Evolutionary conservation across 1,140 invertebrate genomes (phyloP).

Genomic region (Dufourea novaeangliae): DNA sequence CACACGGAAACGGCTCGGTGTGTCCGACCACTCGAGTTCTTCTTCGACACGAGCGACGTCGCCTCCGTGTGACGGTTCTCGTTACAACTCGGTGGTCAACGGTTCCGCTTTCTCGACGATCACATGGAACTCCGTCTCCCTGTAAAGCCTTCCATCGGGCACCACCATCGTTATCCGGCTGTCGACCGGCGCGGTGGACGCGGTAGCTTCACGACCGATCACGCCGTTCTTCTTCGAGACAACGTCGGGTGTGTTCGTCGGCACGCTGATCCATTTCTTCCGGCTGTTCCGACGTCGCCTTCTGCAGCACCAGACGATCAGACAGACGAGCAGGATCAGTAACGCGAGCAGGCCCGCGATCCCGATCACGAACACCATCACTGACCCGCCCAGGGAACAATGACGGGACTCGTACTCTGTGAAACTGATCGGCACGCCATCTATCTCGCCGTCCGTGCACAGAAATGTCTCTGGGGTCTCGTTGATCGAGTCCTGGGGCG

Average conservation of each 20-base stretch:
- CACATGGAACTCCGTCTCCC: constrained; percentile 92
- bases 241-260: constrained; percentile 76
- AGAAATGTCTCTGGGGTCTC: constrained; percentile 73
- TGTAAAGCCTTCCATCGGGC: constrained; percentile 90
- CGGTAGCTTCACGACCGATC: constrained; percentile 65
- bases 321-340: constrained; percentile 54
- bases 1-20: constrained; percentile 71
- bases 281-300: constrained; percentile 64
- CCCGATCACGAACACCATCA: constrained; percentile 67
- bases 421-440: constrained; percentile 65
- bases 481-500: constrained; percentile 60
- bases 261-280: constrained; percentile 80
- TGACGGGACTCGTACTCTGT: constrained; percentile 69
- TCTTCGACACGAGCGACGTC: constrained; percentile 47
- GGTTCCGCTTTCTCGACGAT: constrained; percentile 91
- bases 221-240: constrained; percentile 78
- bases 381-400: constrained; percentile 70
- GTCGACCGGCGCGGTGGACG: constrained; percentile 70
- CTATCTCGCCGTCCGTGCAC: constrained; percentile 65
- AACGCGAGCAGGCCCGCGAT: constrained; percentile 62
- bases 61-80: constrained; percentile 68
- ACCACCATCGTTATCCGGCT: constrained; percentile 85
- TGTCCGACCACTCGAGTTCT: constrained; percentile 50
- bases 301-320: constrained; percentile 73
- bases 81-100: constrained; percentile 89